These are phyloP conservation scores for Alcedo quadribrachys DNA, from an alignment of 2,797 vertebrate species.

Conservation along the genomic window DNA sequence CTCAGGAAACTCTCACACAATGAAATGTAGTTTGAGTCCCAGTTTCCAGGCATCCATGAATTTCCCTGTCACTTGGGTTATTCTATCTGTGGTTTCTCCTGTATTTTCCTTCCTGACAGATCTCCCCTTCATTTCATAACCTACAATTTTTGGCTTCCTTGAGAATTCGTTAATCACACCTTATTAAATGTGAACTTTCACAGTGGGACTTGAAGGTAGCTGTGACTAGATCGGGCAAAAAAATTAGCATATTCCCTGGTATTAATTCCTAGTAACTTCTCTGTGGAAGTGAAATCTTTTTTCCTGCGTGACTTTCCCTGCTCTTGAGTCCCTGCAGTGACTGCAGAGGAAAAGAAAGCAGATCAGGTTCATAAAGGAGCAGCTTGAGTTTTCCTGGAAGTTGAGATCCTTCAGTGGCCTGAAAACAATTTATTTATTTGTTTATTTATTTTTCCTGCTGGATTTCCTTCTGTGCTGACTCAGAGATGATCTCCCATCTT, in stretches of 20 bases:
- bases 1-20: not conserved
- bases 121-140: conserved; percentile 47
- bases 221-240: not conserved
- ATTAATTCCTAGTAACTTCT: not conserved
- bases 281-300: not conserved
- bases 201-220: conserved; percentile 55
- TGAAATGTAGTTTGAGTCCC: not conserved
- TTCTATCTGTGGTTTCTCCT: conserved; percentile 37
- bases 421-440: not conserved
- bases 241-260: not conserved
- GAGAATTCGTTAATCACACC: conserved; percentile 58
- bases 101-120: conserved; percentile 46
- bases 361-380: not conserved
- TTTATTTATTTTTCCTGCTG: not conserved
- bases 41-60: conserved; percentile 11
- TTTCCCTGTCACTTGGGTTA: conserved; percentile 24
- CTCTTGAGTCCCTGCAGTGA: not conserved
- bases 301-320: not conserved
- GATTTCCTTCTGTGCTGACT: not conserved
- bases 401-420: not conserved
- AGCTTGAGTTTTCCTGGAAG: conserved; percentile 25
- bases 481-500: not conserved
- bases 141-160: conserved; percentile 52
- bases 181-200: conserved; percentile 70
- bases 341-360: not conserved